These are phyloP conservation scores for Poecilia wingei DNA, from an alignment of 2,797 vertebrate species.

Conservation along the genomic window DNA sequence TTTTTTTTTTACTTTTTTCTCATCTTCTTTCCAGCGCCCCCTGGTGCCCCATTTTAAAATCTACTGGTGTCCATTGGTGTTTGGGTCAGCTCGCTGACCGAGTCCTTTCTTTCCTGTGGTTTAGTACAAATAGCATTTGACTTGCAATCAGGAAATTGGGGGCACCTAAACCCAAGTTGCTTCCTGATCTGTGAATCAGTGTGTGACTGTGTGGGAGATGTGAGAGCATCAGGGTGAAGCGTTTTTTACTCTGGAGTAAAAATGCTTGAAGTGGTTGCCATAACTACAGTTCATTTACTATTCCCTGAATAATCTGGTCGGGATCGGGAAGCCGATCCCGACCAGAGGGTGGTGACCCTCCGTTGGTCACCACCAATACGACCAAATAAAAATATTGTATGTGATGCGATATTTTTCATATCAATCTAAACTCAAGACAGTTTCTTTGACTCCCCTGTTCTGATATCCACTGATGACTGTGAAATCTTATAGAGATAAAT, in stretches of 20 bases:
- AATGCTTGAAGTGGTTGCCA: neutral
- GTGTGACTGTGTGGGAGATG: neutral
- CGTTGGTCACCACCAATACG: neutral
- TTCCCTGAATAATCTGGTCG: neutral
- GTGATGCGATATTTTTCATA: no score
- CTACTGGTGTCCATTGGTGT: neutral
- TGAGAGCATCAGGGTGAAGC: neutral
- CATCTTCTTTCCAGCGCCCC: no score
- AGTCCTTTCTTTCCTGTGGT: neutral
- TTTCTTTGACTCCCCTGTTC: neutral
- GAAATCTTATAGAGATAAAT: neutral
- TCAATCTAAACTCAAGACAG: neutral
- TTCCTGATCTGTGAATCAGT: neutral
- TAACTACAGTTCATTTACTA: neutral
- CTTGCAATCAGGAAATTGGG: neutral
- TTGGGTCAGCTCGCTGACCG: neutral
- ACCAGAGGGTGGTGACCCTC: neutral
- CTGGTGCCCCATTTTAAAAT: no score
- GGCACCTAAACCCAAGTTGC: neutral
- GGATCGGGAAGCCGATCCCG: neutral
- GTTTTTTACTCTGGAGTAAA: neutral
- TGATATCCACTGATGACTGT: neutral
- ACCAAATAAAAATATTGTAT: no score
- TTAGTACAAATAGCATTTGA: neutral
- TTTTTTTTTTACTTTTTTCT: no score